phyloP scores from a whole-genome alignment of 2,888 invertebrate species.

The Tyria jacobaeae region DNA sequence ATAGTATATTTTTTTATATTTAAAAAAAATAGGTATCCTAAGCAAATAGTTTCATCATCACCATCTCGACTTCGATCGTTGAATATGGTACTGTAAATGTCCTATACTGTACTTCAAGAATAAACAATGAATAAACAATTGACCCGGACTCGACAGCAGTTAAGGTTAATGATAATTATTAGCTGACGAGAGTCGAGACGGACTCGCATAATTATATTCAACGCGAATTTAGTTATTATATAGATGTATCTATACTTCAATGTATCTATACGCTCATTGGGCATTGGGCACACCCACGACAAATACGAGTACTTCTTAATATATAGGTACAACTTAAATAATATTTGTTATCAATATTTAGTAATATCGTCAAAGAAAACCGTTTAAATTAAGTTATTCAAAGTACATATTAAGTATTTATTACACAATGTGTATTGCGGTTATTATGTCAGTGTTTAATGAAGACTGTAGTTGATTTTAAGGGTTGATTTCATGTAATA shows the following conservation, averaged over 20 bases:
- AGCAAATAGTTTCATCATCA: neutral
- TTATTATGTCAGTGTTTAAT: too few relatives aligned
- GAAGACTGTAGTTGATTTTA: too few relatives aligned
- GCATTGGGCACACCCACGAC: neutral
- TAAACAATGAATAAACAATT: constrained; percentile 33
- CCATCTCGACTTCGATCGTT: neutral
- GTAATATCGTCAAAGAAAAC: neutral
- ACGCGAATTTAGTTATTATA: constrained; percentile 19
- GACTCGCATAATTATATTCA: constrained; percentile 28
- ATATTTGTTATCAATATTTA: neutral
- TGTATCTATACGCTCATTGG: too few relatives aligned
- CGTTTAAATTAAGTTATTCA: neutral
- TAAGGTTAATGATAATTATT: constrained; percentile 40
- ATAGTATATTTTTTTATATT: too few relatives aligned
- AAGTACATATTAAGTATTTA: neutral
- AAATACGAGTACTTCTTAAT: neutral
- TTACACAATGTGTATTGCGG: neutral
- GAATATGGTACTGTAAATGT: neutral
- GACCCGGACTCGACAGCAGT: constrained; percentile 42
- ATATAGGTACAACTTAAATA: neutral
- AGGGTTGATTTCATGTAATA: too few relatives aligned
- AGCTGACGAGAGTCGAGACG: constrained; percentile 25
- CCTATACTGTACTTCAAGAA: neutral
- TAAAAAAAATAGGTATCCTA: neutral
- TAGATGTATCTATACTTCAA: neutral